Evolutionary conservation across 2,113 vertebrate species (phyloP).

Genomic region (Aptenodytes forsteri): DNA sequence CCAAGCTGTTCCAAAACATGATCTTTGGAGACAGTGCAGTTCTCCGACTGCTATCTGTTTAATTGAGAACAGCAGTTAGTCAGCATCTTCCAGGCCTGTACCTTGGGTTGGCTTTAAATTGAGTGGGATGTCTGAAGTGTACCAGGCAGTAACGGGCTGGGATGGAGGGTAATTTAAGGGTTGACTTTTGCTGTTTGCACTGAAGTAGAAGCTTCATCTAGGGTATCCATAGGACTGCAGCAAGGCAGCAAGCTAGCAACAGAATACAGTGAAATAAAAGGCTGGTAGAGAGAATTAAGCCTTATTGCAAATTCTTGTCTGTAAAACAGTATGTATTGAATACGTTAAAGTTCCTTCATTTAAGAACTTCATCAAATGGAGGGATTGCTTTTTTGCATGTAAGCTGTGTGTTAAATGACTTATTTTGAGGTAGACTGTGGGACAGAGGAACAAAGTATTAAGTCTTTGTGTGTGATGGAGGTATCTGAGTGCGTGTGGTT

Average conservation of each 20-base stretch:
- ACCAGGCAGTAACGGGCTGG: background rate
- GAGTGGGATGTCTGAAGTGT: background rate
- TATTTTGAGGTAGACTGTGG: background rate
- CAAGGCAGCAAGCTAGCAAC: background rate
- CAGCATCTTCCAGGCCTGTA: background rate
- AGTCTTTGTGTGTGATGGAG: background rate
- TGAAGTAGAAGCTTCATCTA: background rate
- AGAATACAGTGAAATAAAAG: background rate
- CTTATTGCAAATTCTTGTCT: background rate
- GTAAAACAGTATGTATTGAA: background rate
- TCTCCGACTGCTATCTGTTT: background rate
- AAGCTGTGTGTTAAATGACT: background rate
- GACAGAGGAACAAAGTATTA: background rate
- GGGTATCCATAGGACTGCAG: background rate
- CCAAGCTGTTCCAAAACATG: background rate
- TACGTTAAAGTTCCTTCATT: background rate
- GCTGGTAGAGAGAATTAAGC: background rate
- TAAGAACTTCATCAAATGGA: background rate
- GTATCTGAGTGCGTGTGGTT: background rate
- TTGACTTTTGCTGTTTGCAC: background rate
- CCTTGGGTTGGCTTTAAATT: background rate
- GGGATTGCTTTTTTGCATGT: background rate
- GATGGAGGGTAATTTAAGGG: background rate
- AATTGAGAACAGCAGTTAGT: background rate
- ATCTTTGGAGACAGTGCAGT: background rate